Conservation (phyloP, 2,113 vertebrate genomes). For the Cheirogaleus medius region DNA sequence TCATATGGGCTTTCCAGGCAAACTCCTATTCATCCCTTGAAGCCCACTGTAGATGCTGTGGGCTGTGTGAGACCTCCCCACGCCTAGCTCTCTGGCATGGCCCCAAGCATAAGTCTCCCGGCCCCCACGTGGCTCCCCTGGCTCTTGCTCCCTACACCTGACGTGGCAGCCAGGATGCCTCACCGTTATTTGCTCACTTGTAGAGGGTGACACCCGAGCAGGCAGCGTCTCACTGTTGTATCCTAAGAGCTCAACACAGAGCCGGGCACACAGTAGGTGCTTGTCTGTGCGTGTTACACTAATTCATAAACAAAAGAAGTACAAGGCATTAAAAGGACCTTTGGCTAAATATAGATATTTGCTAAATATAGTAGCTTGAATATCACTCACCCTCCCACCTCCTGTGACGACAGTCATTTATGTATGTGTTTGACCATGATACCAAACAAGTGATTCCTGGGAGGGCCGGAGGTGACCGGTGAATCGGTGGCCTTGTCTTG, state of each 20-base stretch:
- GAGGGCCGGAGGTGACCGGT: not conserved
- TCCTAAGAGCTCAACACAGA: not conserved
- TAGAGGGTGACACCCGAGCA: not conserved
- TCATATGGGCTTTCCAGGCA: not conserved
- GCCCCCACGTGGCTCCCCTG: not conserved
- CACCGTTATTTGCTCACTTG: too few relatives aligned
- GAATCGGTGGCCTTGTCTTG: accelerated
- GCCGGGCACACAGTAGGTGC: not conserved
- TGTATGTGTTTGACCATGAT: not conserved
- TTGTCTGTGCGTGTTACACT: accelerated
- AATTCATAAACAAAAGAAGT: not conserved
- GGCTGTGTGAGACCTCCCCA: not conserved
- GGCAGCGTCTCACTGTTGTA: not conserved
- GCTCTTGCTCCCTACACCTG: not conserved
- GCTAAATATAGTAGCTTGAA: not conserved
- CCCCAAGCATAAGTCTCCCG: not conserved
- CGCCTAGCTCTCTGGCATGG: accelerated
- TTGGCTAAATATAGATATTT: not conserved
- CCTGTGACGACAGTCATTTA: not conserved
- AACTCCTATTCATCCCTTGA: not conserved
- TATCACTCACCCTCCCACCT: not conserved
- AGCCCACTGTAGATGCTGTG: not conserved
- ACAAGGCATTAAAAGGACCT: not conserved
- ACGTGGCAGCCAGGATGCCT: not conserved
- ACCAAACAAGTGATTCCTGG: not conserved